Conservation (phyloP, 2,113 vertebrate species). For the Globicephala melas region DNA sequence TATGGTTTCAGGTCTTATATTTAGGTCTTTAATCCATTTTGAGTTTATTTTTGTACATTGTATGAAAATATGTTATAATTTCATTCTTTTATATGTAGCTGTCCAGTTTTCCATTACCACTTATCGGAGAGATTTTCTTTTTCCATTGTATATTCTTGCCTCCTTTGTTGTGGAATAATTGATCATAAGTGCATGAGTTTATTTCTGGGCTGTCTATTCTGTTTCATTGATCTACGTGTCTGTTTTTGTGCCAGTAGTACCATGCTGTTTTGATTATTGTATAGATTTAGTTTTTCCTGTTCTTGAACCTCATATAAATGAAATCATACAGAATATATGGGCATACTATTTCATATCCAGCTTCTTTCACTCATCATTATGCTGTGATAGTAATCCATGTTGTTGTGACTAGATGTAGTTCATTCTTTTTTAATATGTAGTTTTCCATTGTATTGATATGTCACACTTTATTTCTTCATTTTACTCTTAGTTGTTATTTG, state of each 20-base stretch:
- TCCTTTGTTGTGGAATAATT: background rate
- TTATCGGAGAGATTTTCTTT: background rate
- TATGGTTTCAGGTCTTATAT: background rate
- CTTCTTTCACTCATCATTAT: background rate
- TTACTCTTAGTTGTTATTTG: background rate
- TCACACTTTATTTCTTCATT: background rate
- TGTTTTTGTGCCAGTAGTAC: background rate
- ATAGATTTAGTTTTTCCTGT: background rate
- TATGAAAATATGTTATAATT: background rate
- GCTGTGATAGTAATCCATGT: background rate
- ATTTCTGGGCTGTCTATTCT: background rate
- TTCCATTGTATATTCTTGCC: background rate
- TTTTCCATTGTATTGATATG: background rate
- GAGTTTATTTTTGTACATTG: background rate
- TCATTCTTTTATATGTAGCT: background rate
- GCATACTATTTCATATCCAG: background rate
- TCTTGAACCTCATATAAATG: background rate
- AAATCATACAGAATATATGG: background rate
- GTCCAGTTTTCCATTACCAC: background rate
- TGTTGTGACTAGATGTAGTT: background rate
- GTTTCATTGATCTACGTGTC: background rate
- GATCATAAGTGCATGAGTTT: background rate
- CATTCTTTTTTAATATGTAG: background rate
- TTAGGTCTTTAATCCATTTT: background rate
- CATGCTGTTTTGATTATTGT: background rate